A percentile compares a stretch with the other conserved stretches of the same genome.
Conservation (phyloP, 2,113 vertebrate genomes). For the Poeciliopsis occidentalis region DNA sequence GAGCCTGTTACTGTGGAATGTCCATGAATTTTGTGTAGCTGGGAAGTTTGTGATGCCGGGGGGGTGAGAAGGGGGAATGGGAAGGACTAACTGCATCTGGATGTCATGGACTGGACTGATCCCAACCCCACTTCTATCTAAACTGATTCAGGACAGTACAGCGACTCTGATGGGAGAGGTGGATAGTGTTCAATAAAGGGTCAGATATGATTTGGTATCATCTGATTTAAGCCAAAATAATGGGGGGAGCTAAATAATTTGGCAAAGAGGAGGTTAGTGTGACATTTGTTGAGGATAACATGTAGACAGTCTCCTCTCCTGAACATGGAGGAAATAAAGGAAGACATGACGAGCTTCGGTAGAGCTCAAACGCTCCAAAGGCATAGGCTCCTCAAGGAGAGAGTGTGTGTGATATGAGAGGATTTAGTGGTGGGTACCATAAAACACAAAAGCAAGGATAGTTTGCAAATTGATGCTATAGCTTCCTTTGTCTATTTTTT, state of each 20-base stretch:
- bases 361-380: conserved; percentile 85
- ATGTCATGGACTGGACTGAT: conserved; percentile 46
- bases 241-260: conserved; percentile 24
- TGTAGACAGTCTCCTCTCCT: conserved; percentile 82
- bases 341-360: conserved; percentile 86
- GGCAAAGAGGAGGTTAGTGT: conserved; percentile 16
- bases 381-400: conserved; percentile 73
- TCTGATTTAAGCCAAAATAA: conserved; percentile 35
- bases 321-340: conserved; percentile 80
- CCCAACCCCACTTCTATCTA: conserved; percentile 10
- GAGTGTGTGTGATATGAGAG: conserved; percentile 26
- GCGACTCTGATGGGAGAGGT: conserved; percentile 16
- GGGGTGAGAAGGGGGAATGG: conserved; percentile 75
- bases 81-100: conserved; percentile 75
- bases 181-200: conserved; percentile 22
- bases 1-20: conserved; percentile 88
- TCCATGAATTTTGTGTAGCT: conserved; percentile 76
- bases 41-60: conserved; percentile 62
- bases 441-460: conserved; percentile 18
- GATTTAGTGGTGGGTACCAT: conserved; percentile 82
- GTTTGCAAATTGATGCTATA: conserved; percentile 31
- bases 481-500: conserved; percentile 58
- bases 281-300: not conserved
- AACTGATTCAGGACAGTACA: conserved; percentile 15
- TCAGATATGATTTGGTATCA: conserved; percentile 23